These are phyloP conservation scores for Micromesistius poutassou DNA, from an alignment of 2,797 vertebrate genomes.

Conservation along the genomic window DNA sequence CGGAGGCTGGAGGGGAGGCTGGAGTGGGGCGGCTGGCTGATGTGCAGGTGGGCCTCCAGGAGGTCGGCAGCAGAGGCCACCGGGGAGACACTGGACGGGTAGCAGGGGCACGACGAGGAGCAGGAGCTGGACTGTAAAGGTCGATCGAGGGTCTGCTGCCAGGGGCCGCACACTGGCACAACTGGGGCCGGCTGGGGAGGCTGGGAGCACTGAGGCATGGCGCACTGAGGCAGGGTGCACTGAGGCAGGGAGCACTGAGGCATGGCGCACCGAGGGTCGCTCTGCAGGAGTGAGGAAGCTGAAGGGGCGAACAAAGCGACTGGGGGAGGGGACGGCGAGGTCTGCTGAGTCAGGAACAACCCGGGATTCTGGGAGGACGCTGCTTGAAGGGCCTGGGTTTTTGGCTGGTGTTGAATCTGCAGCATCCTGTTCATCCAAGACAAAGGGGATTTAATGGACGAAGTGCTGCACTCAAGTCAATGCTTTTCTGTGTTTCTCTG, in stretches of 20 bases:
- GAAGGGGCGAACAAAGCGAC: constrained; percentile 61
- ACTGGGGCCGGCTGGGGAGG: constrained; percentile 47
- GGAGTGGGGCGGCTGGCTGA: constrained; percentile 71
- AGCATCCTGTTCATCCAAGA: constrained; percentile 79
- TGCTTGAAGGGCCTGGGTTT: constrained; percentile 70
- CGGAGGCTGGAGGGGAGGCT: constrained; percentile 52
- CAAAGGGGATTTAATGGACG: neutral
- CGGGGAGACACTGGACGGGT: constrained; percentile 69
- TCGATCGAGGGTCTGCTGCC: constrained; percentile 57
- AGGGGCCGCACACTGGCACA: constrained; percentile 55
- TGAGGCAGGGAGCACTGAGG: too few relatives aligned
- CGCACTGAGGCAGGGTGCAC: too few relatives aligned
- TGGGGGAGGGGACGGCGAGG: constrained; percentile 65
- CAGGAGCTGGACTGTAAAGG: constrained; percentile 38
- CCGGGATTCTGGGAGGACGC: constrained; percentile 74
- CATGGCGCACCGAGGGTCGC: constrained; percentile 28
- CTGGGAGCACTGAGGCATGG: constrained; percentile 12
- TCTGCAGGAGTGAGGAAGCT: constrained; percentile 59
- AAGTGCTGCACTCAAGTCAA: neutral
- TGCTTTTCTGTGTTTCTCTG: neutral
- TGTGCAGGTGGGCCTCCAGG: constrained; percentile 83
- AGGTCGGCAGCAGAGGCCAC: constrained; percentile 87
- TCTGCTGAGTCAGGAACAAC: constrained; percentile 72
- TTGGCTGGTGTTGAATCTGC: constrained; percentile 85
- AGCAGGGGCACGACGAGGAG: constrained; percentile 49